Conservation (phyloP, 2,113 vertebrate genomes). For the Okapia johnstoni region DNA sequence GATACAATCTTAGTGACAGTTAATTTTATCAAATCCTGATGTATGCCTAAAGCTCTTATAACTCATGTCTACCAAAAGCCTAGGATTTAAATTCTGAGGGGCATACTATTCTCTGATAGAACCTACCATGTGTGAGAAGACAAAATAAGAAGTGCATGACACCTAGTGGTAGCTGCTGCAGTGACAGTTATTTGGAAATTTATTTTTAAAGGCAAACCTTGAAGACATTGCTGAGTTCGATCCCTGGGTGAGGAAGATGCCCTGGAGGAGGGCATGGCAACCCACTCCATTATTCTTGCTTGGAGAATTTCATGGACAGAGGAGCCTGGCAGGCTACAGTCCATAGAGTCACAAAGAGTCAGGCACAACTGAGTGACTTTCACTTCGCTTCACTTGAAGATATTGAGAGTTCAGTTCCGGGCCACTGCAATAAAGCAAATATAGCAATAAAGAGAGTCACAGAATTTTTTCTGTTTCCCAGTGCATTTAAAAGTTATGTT, state of each 20-base stretch:
- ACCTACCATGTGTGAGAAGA: background rate
- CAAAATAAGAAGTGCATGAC: conserved; percentile 45
- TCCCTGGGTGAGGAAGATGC: background rate
- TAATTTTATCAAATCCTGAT: background rate
- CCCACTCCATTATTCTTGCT: background rate
- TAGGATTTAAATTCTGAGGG: background rate
- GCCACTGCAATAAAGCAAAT: background rate
- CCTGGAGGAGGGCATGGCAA: background rate
- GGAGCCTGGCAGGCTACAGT: background rate
- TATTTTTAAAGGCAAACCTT: background rate
- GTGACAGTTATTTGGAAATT: background rate
- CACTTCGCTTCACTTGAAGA: background rate
- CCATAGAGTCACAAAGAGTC: background rate
- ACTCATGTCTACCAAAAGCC: background rate
- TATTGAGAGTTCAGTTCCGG: background rate
- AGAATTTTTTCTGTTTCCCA: background rate
- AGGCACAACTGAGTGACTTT: background rate
- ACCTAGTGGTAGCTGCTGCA: conserved; percentile 61
- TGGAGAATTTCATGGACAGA: background rate
- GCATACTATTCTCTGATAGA: background rate
- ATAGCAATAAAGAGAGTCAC: background rate
- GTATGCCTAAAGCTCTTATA: background rate
- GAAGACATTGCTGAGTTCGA: background rate
- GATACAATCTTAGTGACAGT: background rate
- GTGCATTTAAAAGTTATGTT: background rate